phyloP scores from a whole-genome alignment of 2,113 vertebrate species.

The Corythornis madagascariensis region DNA sequence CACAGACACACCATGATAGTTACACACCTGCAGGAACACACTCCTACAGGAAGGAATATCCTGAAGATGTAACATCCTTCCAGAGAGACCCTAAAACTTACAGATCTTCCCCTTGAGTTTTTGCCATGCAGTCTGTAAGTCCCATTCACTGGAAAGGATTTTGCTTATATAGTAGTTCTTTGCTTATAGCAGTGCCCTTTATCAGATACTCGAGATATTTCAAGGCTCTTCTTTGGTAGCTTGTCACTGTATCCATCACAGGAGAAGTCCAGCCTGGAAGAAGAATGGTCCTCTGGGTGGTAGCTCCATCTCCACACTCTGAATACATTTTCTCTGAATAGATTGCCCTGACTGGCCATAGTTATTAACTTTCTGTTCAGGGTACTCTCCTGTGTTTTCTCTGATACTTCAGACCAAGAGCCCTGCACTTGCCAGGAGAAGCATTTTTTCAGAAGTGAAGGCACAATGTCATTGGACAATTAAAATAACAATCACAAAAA shows the following conservation, averaged over 20 bases:
- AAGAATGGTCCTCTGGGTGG: neutral
- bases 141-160: neutral
- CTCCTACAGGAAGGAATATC: neutral
- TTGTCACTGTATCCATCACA: neutral
- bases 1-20: neutral
- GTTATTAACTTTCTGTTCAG: neutral
- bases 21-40: neutral
- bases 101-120: neutral
- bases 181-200: neutral
- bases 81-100: neutral
- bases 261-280: neutral
- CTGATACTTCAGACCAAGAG: neutral
- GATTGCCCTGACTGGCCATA: neutral
- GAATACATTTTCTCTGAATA: neutral
- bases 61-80: neutral
- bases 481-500: neutral
- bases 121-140: neutral
- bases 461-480: neutral
- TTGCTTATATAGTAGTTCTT: neutral
- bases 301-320: neutral
- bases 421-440: neutral
- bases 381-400: neutral
- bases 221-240: accelerated
- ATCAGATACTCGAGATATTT: neutral
- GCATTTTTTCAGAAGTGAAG: neutral